Conservation (phyloP, 2,888 invertebrate genomes). For the Drosophila quinaria region DNA sequence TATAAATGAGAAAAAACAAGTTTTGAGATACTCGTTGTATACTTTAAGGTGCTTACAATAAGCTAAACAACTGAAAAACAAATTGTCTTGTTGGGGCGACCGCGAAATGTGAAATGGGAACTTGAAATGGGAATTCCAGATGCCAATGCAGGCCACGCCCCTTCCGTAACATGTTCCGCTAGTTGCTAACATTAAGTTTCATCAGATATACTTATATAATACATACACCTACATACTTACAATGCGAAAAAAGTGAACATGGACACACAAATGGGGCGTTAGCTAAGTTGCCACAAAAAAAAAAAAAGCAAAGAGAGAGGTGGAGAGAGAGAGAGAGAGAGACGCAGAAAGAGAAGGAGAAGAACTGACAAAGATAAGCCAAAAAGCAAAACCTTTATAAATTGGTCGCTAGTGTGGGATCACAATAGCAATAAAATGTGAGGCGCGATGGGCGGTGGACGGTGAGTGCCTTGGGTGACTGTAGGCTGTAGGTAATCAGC, state of each 20-base stretch:
- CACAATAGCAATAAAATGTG: constrained; percentile 70
- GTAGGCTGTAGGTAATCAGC: constrained; percentile 39
- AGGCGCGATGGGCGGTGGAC: constrained; percentile 7
- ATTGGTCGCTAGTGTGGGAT: constrained; percentile 73
- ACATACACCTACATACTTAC: neutral
- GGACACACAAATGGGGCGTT: constrained; percentile 45
- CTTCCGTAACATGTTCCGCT: constrained; percentile 11
- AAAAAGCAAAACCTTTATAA: constrained; percentile 76
- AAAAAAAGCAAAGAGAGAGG: constrained; percentile 9
- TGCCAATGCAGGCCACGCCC: neutral
- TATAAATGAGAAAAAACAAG: too few species aligned
- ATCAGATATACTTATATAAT: constrained; percentile 18
- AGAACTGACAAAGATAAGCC: constrained; percentile 63
- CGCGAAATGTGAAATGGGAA: constrained; percentile 13
- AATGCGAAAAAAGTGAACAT: constrained; percentile 9
- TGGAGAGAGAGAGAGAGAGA: neutral
- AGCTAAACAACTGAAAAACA: neutral
- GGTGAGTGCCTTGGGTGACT: neutral
- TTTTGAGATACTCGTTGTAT: too few species aligned
- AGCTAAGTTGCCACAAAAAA: constrained; percentile 23
- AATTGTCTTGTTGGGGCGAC: constrained; percentile 21
- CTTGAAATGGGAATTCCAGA: constrained; percentile 12
- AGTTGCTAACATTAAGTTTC: constrained; percentile 39
- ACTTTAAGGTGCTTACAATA: too few species aligned
- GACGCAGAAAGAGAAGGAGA: constrained; percentile 8